Evolutionary conservation across 2,797 vertebrate species (phyloP).

Genomic region (Amblyraja radiata): DNA sequence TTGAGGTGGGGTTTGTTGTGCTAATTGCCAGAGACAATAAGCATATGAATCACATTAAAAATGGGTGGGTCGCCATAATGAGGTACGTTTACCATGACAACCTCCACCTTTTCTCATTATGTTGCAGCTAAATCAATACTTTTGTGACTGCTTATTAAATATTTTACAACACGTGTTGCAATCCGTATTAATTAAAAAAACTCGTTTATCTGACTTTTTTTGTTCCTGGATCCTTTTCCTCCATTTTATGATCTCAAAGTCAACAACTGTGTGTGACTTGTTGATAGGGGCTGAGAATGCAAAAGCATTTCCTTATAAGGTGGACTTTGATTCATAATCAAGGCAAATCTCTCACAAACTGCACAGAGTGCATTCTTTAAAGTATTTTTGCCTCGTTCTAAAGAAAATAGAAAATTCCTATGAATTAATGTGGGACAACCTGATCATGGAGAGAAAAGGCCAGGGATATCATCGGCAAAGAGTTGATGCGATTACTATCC

Average conservation of each 20-base stretch:
- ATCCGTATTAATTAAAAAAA: conserved; percentile 25
- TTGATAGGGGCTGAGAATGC: conserved; percentile 24
- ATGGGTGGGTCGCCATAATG: conserved; percentile 57
- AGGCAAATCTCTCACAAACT: conserved; percentile 32
- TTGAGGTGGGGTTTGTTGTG: conserved; percentile 38
- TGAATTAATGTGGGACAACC: not conserved
- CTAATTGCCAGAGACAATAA: conserved; percentile 32
- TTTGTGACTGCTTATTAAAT: conserved; percentile 36
- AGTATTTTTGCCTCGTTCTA: conserved; percentile 39
- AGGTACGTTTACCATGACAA: conserved; percentile 52
- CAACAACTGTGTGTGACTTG: conserved; percentile 17
- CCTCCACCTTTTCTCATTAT: conserved; percentile 52
- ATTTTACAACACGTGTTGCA: conserved; percentile 32
- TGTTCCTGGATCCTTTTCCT: not conserved
- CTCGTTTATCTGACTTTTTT: not conserved
- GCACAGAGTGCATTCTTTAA: conserved; percentile 45
- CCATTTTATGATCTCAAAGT: conserved; percentile 34
- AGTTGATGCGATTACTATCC: conserved; percentile 1
- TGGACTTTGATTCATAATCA: conserved; percentile 25
- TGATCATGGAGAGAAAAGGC: not conserved
- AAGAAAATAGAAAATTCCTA: conserved; percentile 38
- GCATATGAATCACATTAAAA: conserved; percentile 51
- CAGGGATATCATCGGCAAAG: conserved; percentile 3
- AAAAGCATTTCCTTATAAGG: conserved; percentile 31
- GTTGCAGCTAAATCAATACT: conserved; percentile 18